Evolutionary conservation across 1,140 invertebrate species (phyloP), one percentile per base, ranked within the genome.

Genomic region (Gonioctena quinquepunctata): DNA sequence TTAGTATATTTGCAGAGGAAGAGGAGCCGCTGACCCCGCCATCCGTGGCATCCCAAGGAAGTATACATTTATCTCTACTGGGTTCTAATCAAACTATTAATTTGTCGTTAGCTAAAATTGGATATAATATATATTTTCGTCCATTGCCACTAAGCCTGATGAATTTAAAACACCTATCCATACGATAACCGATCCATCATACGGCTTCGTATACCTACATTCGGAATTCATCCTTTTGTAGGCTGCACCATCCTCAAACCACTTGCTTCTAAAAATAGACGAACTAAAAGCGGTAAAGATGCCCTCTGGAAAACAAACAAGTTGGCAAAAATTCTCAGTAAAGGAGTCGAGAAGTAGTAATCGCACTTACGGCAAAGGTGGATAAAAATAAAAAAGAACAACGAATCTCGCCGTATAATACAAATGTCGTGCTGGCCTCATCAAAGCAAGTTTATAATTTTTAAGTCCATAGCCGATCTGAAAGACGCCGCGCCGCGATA

Each of bases 371-470:
- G 16, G 33, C 33, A 42, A 42, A 42, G 33, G 33, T 42, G 33
- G 33, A 11, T 42, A 42, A n/a, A 42, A 42, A 42, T 42, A 42
- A 42, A 42, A 42, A 42, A 42, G 33, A 42, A 42, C 33, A 42
- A 42, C 33, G 33, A 42, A 42, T 42, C 11, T 42, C 33, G n/a
- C 16, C 33, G 13, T 42, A 42, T 42, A 42, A 42, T 67, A 71
- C 69, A 71, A 66, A 71, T 71, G 69, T 71, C 66, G 64, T 28
- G 52, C 42, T 64, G 64, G 70, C 66, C 60, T 42, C 70, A 68
- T 71, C 70, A 71, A 71, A 71, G 70, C 70, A 57, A 59, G 60
- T 71, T 71, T 33, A 68, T 71, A 71, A 71, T 71, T 71, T 71
- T 68, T 68, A 71, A 71, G 70, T 71, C 60, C 56, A 59, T n/a